Evolutionary conservation across 2,797 vertebrate genomes (phyloP), one percentile per base, ranked within the genome.

Genomic region (Mycteria americana): DNA sequence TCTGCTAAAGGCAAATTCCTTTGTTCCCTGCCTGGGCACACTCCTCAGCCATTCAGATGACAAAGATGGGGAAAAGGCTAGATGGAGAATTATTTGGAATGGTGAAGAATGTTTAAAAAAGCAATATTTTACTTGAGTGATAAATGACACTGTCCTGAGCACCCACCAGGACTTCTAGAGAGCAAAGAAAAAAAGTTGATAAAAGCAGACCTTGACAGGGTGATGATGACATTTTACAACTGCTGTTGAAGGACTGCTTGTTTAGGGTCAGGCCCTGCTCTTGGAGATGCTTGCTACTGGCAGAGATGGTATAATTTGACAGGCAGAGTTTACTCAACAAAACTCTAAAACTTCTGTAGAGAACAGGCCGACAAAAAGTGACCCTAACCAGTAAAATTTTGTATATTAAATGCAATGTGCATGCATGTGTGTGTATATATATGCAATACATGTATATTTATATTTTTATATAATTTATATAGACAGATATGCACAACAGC

Each of bases 1-100:
- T 94, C 93, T 95, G 93, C 88, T 95, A 67, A 87, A 87, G 80
- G 70, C 73, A 93, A 89, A 94, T 78, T 81, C 59, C 54, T 88
- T 76, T 72, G 62, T 65, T 85, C 80, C 67, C 67, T 67, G 83
- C 83, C 69, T 67, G 30, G 74, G 33, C 63, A 84, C 23, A 79
- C 21, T 79, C 50, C 63, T 82, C 73, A 82, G 77, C 39, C 28
- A 30, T 69, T 93, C 12, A 3, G 57, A 67, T 65, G 76, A 51
- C 15, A 46, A 78, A 76, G 54, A 87, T 4, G n/a, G 24, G 17
- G 45, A 93, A 90, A 90, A 17, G 4, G 31, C 11, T 69, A 62
- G 63, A 60, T 56, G 28, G 28, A 63, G 13, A 94, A 73, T 24
- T 54, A 81, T 31, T 39, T 35, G 23, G 41, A 77, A 89, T 13